phyloP scores from a whole-genome alignment of 1,140 invertebrate species.

The Tetranychus cinnabarinus region DNA sequence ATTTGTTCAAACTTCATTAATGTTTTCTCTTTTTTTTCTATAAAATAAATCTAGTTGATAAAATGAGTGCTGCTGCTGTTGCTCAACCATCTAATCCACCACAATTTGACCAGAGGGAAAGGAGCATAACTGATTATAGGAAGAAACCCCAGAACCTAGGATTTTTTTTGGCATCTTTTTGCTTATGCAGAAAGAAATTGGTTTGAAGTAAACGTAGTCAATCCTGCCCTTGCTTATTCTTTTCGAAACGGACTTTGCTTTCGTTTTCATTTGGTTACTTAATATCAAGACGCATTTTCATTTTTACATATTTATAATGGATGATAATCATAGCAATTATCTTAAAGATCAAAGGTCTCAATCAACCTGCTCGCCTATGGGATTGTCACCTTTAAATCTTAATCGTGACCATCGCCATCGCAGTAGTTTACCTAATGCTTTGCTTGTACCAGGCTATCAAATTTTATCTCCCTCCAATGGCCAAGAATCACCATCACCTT shows the following conservation, averaged over 20 bases:
- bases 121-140: conserved; percentile 70
- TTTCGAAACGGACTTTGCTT: too few relatives aligned
- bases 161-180: too few relatives aligned
- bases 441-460: not conserved
- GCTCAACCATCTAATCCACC: not conserved
- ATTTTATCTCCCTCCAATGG: not conserved
- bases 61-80: not conserved
- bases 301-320: not conserved
- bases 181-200: too few relatives aligned
- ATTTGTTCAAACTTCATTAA: not conserved
- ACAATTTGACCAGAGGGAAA: conserved; percentile 33
- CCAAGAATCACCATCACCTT: not conserved
- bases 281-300: too few relatives aligned
- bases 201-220: too few relatives aligned
- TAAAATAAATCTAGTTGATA: too few relatives aligned
- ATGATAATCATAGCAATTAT: not conserved
- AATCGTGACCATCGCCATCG: not conserved
- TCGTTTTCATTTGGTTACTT: too few relatives aligned
- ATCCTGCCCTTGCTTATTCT: too few relatives aligned
- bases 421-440: not conserved
- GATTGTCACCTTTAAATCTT: not conserved
- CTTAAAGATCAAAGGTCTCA: not conserved
- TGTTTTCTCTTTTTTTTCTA: conserved; percentile 11
- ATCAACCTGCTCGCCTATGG: not conserved
- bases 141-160: conserved; percentile 68